Evolutionary conservation across 2,888 invertebrate genomes (phyloP).

Genomic region (Watsonalla binaria): DNA sequence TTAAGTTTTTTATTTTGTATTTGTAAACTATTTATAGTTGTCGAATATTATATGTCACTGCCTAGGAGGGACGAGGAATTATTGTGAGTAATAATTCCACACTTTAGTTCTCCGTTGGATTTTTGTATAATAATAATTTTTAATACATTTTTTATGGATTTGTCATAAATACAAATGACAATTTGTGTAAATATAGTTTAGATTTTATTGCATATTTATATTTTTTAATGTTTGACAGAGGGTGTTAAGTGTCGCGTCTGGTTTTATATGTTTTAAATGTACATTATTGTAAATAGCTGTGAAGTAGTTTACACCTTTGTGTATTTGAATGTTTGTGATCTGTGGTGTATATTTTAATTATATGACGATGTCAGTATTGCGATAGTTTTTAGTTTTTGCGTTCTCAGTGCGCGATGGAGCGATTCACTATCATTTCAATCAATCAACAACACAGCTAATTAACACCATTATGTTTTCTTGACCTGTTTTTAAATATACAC

Average conservation of each 20-base stretch:
- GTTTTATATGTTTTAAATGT: slow-evolving; percentile 38
- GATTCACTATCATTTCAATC: background rate
- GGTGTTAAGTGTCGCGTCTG: slow-evolving; percentile 34
- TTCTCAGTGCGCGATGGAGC: slow-evolving; percentile 8
- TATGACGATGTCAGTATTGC: slow-evolving; percentile 62
- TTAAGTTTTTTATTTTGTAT: slow-evolving; percentile 24
- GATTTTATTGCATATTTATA: slow-evolving; percentile 51
- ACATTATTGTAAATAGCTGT: slow-evolving; percentile 57
- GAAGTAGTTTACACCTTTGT: slow-evolving; percentile 42
- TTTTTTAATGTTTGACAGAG: slow-evolving; percentile 43
- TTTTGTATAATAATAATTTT: slow-evolving; percentile 44
- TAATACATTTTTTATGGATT: slow-evolving; percentile 30
- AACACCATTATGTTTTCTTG: too few species aligned
- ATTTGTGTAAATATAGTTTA: slow-evolving; percentile 63
- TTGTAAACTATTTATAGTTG: slow-evolving; percentile 27
- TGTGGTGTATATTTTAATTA: slow-evolving; percentile 58
- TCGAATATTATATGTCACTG: slow-evolving; percentile 46
- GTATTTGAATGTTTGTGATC: slow-evolving; percentile 49
- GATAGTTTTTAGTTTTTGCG: slow-evolving; percentile 43
- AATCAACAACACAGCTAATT: background rate
- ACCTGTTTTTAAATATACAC: too few species aligned
- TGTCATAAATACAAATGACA: slow-evolving; percentile 48
- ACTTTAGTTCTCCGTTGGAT: slow-evolving; percentile 31
- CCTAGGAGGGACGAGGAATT: slow-evolving; percentile 42
- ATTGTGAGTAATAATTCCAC: slow-evolving; percentile 37